Evolutionary conservation across 2,888 invertebrate species (phyloP).

Genomic region (Oeneis ivallda): DNA sequence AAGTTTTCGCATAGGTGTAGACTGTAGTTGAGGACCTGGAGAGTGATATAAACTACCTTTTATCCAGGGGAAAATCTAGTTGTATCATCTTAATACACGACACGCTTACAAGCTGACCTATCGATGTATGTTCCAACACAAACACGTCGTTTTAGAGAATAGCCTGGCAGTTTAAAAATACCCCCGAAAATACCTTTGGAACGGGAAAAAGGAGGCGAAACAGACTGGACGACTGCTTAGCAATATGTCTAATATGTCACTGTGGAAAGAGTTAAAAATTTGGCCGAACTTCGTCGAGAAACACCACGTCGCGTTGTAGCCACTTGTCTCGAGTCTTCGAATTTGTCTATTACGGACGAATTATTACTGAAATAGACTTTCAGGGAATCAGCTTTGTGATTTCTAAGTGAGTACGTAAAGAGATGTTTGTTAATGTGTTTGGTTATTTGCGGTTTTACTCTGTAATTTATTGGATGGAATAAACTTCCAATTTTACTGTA

Average conservation of each 20-base stretch:
- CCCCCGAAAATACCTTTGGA: conserved; percentile 13
- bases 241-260: conserved; percentile 51
- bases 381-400: neutral
- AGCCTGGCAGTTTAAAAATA: conserved; percentile 2
- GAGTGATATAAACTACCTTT: too few species aligned
- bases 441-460: neutral
- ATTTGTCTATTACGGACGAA: conserved; percentile 27
- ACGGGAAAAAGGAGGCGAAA: conserved; percentile 17
- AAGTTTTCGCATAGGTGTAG: too few species aligned
- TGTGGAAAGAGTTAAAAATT: conserved; percentile 48
- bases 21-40: too few species aligned
- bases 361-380: conserved; percentile 23
- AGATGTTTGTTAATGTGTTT: neutral
- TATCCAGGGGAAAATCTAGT: too few species aligned
- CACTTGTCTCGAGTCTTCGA: conserved; percentile 32
- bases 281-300: conserved; percentile 29
- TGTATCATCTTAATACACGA: too few species aligned
- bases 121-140: neutral
- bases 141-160: neutral
- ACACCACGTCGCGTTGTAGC: conserved; percentile 26
- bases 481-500: too few species aligned
- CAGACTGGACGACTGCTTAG: conserved; percentile 18
- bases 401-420: neutral
- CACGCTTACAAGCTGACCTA: too few species aligned
- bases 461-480: too few species aligned